A percentile compares a stretch with the other conserved stretches of the same genome.
phyloP scores from a whole-genome alignment of 2,888 invertebrate species.

The Leptopilina syphax region DNA sequence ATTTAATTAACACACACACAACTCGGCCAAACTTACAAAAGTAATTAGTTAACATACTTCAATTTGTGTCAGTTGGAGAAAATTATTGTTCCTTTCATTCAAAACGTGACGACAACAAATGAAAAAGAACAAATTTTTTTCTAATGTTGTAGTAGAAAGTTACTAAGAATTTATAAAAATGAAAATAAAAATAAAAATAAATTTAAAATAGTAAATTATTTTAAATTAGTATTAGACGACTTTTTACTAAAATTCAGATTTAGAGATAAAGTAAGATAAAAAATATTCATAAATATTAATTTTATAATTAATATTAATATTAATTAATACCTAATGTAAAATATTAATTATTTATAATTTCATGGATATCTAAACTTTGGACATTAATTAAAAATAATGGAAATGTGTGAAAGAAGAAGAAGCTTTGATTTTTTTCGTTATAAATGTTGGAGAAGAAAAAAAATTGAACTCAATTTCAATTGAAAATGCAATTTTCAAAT shows the following conservation, averaged over 20 bases:
- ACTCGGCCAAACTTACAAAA: slow-evolving; percentile 8
- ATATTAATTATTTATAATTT: no score
- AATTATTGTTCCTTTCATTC: background rate
- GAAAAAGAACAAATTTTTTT: background rate
- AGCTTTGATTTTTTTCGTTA: background rate
- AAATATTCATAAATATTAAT: no score
- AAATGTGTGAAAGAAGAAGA: background rate
- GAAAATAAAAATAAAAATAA: no score
- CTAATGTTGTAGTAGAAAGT: no score
- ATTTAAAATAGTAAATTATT: no score
- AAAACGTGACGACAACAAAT: background rate
- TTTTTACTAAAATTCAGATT: no score
- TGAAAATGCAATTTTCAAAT: slow-evolving; percentile 40
- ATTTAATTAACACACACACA: slow-evolving; percentile 6
- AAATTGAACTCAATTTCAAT: slow-evolving; percentile 42
- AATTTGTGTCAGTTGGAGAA: background rate
- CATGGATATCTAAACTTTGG: no score
- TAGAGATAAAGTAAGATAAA: no score
- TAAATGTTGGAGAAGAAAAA: slow-evolving; percentile 6
- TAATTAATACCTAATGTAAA: no score
- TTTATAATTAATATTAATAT: no score
- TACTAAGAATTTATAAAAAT: no score
- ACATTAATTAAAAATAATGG: background rate
- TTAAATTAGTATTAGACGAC: no score
- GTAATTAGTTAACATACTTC: background rate